Percentiles rank a stretch among this genome's conserved stretches.
Conservation (phyloP, 1,140 invertebrate species). For the Laupala kohalensis region DNA sequence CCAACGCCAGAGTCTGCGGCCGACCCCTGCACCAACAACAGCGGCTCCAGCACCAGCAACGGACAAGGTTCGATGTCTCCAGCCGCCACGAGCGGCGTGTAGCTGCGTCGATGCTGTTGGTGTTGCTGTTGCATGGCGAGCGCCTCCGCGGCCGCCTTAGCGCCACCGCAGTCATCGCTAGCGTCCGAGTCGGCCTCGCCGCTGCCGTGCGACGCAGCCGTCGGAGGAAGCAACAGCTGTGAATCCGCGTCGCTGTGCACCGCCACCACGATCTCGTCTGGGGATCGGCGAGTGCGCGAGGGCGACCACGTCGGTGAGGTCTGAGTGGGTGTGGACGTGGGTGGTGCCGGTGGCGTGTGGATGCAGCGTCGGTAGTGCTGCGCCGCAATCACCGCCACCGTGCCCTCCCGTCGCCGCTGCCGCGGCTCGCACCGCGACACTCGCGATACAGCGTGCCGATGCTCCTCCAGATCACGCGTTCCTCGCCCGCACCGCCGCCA, state of each 20-base stretch:
- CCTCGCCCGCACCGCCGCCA: no score
- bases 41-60: slow-evolving; percentile 33
- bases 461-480: not conserved
- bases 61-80: slow-evolving; percentile 15
- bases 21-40: slow-evolving; percentile 23
- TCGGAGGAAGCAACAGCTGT: not conserved
- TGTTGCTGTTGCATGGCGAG: not conserved
- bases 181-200: not conserved
- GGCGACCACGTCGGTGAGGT: no score
- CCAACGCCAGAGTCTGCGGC: not conserved
- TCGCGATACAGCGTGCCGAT: not conserved
- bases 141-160: not conserved
- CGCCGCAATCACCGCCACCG: not conserved
- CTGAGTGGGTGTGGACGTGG: no score
- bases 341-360: no score
- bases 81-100: slow-evolving; percentile 19
- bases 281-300: not conserved
- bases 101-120: slow-evolving; percentile 16
- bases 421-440: not conserved
- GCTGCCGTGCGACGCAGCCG: not conserved
- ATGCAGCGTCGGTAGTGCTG: not conserved
- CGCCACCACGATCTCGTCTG: slow-evolving; percentile 8
- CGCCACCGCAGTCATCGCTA: not conserved
- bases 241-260: slow-evolving; percentile 1
- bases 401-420: no score